Base-by-base conservation (phyloP, 2,888 invertebrate genomes). In the Nycteola revayana region DNA sequence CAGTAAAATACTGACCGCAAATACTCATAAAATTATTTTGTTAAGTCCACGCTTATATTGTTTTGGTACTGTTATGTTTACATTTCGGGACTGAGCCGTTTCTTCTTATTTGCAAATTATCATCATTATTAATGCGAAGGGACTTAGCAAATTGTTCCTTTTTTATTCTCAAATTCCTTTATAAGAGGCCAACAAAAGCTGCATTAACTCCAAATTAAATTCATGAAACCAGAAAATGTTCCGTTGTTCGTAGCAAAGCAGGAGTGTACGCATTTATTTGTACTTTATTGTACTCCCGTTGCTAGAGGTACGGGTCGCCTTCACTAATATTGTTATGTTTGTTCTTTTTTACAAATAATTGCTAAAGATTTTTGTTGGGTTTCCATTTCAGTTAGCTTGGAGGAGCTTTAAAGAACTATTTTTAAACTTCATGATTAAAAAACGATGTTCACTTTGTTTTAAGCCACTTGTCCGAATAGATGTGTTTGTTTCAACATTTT, bases 391-490 rank as follows among this genome's bases (percentile, higher is more conserved):
- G 43, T 47, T 24, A 34, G 47, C 42, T 50, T 36, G 33, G 40
- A 36, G 42, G 48, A 59, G 44, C 46, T 55, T 68, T 73, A 75
- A 73, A 75, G 66, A 71, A 69, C 64, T 66, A 69, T 72, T 77
- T 74, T 78, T 67, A 68, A 74, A 66, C 60, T 69, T 60, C 58
- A 52, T 67, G 68, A 76, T 76, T 75, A 75, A 76, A n/a, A 78
- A 73, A 59, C 53, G 51, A 64, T 61, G 63, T 61, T 65, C 66
- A 60, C 67, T 75, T 67, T 71, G 60, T 74, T 65, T 62, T 53
- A 56, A 55, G 55, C 52, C 50, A 53, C 65, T 65, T 64, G 61
- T 38, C 48, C 36, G 56, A 57, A 65, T 65, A 55, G 60, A 54
- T 52, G 55, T 61, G 49, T 53, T 54, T 52, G 56, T 54, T 46